Conservation (phyloP, 2,888 invertebrate genomes). For the Rhynchonema sp. region DNA sequence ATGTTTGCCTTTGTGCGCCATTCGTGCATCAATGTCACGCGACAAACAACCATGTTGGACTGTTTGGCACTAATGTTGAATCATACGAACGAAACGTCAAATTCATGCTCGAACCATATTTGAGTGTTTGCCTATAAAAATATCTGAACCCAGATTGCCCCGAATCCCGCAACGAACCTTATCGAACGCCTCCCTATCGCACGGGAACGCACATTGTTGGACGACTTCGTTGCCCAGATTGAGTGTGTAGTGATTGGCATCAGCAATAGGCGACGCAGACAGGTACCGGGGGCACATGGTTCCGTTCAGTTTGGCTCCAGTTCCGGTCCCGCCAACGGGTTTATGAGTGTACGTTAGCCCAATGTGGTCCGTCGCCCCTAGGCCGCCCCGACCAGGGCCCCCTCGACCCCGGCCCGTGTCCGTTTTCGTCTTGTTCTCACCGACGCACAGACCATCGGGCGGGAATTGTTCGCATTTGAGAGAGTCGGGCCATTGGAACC, state of each 20-base stretch:
- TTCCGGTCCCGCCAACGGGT: background rate
- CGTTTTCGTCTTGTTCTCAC: conserved; percentile 30
- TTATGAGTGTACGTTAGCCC: conserved; percentile 2
- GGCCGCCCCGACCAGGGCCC: background rate
- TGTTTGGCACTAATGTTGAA: too few species aligned
- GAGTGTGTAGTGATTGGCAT: conserved; percentile 9
- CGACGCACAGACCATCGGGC: conserved; percentile 33
- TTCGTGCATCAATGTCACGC: too few species aligned
- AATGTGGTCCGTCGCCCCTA: background rate
- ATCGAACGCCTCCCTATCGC: conserved; percentile 16
- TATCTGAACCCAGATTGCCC: background rate
- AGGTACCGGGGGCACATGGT: background rate
- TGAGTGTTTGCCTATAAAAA: too few species aligned
- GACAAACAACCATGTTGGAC: too few species aligned
- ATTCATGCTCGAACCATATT: too few species aligned
- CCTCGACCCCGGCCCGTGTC: conserved; percentile 11
- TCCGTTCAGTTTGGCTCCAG: background rate
- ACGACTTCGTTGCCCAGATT: conserved; percentile 14
- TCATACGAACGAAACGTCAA: too few species aligned
- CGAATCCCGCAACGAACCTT: conserved; percentile 10
- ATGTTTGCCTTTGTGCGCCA: too few species aligned
- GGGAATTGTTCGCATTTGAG: conserved; percentile 23
- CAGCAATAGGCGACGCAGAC: background rate
- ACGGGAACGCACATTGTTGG: conserved; percentile 21
- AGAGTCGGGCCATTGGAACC: conserved; percentile 33